These are phyloP conservation scores for Callyntrura sp. DNA, from an alignment of 2,888 invertebrate genomes.

Conservation along the genomic window DNA sequence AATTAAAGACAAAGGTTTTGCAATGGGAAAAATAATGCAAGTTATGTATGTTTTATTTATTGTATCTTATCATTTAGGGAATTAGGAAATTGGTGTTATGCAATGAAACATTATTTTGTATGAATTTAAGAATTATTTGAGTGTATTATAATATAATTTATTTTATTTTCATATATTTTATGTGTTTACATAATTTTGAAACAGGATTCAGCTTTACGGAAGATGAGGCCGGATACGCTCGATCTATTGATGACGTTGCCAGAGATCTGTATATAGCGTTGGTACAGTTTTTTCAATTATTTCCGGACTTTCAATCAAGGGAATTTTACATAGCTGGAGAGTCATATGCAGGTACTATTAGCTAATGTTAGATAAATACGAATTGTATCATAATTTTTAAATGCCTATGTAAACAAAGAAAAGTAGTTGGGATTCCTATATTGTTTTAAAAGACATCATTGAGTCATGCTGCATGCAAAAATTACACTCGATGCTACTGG, in stretches of 20 bases:
- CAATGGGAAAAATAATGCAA: no score
- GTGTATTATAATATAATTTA: no score
- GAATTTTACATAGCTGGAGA: constrained; percentile 96
- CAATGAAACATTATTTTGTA: background rate
- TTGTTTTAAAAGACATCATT: no score
- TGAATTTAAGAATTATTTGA: background rate
- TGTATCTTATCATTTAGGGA: no score
- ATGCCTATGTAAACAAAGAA: no score
- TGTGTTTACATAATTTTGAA: constrained; percentile 8
- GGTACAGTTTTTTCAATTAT: constrained; percentile 93
- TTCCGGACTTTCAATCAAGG: constrained; percentile 90
- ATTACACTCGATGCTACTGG: no score
- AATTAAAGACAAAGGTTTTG: no score
- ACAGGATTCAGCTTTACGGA: constrained; percentile 94
- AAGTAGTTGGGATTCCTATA: no score
- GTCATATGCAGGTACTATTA: constrained; percentile 90
- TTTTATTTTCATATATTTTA: background rate
- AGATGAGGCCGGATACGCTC: constrained; percentile 91
- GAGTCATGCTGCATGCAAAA: no score
- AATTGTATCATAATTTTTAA: no score
- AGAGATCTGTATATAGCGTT: constrained; percentile 91
- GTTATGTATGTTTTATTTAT: no score
- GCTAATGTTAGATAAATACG: no score
- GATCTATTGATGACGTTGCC: constrained; percentile 92
- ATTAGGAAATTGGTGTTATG: background rate